A percentile compares a stretch with the other conserved stretches of the same genome.
phyloP scores from a whole-genome alignment of 2,797 vertebrate genomes.

The Danio tinwini region DNA sequence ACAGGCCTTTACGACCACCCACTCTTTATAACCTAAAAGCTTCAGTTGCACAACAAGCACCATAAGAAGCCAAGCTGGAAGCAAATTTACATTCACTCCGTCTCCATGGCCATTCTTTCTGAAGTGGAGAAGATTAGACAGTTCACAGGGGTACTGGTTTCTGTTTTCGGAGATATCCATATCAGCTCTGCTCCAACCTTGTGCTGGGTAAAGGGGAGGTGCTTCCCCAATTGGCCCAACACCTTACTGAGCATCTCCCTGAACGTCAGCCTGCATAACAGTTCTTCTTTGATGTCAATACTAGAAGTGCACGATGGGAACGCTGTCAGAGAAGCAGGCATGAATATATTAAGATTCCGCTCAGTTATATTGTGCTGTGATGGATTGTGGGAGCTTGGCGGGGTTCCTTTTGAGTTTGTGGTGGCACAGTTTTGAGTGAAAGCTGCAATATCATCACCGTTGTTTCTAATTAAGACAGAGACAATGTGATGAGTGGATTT shows the following conservation, averaged over 20 bases:
- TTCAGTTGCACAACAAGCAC: slow-evolving; percentile 18
- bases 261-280: slow-evolving; percentile 41
- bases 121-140: slow-evolving; percentile 62
- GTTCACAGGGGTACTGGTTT: slow-evolving; percentile 54
- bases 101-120: slow-evolving; percentile 39
- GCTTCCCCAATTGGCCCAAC: slow-evolving; percentile 28
- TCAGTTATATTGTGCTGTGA: slow-evolving; percentile 74
- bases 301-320: slow-evolving; percentile 65
- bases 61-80: slow-evolving; percentile 28
- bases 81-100: slow-evolving; percentile 29
- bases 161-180: slow-evolving; percentile 67
- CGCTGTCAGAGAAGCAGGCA: slow-evolving; percentile 63
- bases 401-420: slow-evolving; percentile 65
- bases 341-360: slow-evolving; percentile 71
- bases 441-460: slow-evolving; percentile 8
- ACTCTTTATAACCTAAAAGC: slow-evolving; percentile 9
- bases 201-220: slow-evolving; percentile 54
- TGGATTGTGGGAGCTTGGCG: slow-evolving; percentile 56
- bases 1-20: slow-evolving; percentile 4
- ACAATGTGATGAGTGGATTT: slow-evolving; percentile 36
- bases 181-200: slow-evolving; percentile 59
- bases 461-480: slow-evolving; percentile 69
- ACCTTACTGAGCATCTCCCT: slow-evolving; percentile 38
- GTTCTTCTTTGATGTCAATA: slow-evolving; percentile 72
- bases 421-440: slow-evolving; percentile 59